Evolutionary conservation across 2,113 vertebrate species (phyloP).

Genomic region (Caracal caracal): DNA sequence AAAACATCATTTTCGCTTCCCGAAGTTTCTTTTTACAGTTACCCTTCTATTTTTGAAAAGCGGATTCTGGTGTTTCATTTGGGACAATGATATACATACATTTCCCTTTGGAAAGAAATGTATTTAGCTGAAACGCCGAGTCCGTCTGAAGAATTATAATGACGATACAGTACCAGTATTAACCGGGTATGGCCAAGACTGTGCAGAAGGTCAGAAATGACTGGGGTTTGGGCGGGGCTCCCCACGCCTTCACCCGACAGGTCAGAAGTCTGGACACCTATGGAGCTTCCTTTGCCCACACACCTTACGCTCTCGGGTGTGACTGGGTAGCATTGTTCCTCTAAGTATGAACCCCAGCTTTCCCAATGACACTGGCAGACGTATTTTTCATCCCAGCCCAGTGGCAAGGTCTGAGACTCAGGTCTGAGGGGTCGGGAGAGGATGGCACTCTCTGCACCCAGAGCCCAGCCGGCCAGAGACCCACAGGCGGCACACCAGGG

Average conservation of each 20-base stretch:
- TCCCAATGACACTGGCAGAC: background rate
- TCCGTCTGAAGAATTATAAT: background rate
- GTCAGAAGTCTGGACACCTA: too few relatives aligned
- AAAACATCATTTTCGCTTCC: background rate
- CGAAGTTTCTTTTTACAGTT: background rate
- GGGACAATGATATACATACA: background rate
- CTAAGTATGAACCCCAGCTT: too few relatives aligned
- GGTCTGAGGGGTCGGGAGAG: background rate
- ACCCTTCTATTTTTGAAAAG: background rate
- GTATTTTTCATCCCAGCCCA: background rate
- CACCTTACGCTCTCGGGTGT: fast-evolving
- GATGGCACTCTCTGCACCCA: fast-evolving
- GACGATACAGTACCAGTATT: fast-evolving
- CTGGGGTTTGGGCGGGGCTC: fast-evolving
- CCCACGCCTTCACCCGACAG: background rate
- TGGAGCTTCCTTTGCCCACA: background rate
- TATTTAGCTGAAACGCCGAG: background rate
- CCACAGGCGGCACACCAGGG: background rate
- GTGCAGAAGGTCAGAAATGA: background rate
- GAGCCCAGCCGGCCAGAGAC: background rate
- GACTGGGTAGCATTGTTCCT: fast-evolving
- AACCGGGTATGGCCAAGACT: background rate
- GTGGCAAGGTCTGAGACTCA: background rate
- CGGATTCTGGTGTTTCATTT: background rate
- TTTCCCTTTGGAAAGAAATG: background rate